Evolutionary conservation across 2,113 vertebrate species (phyloP), one percentile per base, ranked within the genome.

Genomic region (Galemys pyrenaicus): DNA sequence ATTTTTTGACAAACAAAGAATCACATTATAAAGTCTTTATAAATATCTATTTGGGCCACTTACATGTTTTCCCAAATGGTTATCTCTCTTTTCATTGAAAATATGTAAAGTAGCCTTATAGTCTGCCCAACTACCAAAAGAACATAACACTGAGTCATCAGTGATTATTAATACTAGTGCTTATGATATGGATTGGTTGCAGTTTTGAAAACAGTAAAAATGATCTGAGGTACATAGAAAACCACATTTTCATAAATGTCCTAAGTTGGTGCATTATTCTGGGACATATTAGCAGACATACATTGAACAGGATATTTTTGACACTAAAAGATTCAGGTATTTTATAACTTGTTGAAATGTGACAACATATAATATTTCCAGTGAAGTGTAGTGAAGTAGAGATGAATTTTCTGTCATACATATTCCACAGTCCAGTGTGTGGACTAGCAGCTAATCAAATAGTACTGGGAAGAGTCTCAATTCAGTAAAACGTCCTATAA

Each of bases 321-420:
- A 24, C 37, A 10, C 56, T 62, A 24, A 71, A 67, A 58, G 41
- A 58, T 75, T 68, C 11, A 74, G 65, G 32, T 6, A 12, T 83
- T 95, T 87, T 24, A 51, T 10, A 83, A 51, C 12, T 83, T 11
- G 51, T 68, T 77, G 67, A 90, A 97, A 56, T 8, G 87, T 44
- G n/a, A 65, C 9, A 62, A 83, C 30, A 24, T 54, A 54, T 6
- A 80, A 5, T 70, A 5, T 64, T 20, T 70, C 11, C 24, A 39
- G 58, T 22, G 13, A 28, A 15, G 28, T 58, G 20, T 51, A 39
- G 51, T 13, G 15, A 44, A 15, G 39, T 58, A 70, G n/a, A 46
- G 54, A 67, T 54, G 39, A 74, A 74, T 54, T 81, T 28, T n/a
- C n/a, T 87, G 83, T 17, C 44, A 41, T 84, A 64, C 71, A 60